Evolutionary conservation across 2,797 vertebrate genomes (phyloP), one percentile per base, ranked within the genome.

Genomic region (Distichodus sexfasciatus): DNA sequence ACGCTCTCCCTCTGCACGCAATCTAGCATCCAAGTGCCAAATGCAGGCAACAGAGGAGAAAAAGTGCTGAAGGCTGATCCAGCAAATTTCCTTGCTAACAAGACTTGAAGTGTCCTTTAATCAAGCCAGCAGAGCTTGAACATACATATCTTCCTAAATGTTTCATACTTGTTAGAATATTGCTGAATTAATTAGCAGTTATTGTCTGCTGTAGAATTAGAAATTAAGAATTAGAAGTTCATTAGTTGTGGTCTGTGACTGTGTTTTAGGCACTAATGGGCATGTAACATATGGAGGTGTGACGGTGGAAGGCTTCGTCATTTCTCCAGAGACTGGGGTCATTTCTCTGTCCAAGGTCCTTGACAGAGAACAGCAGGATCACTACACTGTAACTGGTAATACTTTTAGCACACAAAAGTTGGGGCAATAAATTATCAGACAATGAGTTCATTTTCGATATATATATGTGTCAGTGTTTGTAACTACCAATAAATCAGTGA

Each of bases 281-380:
- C 90, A 92, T 14, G 91, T 99, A 69, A 93, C 85, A 0, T 99
- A 96, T 0, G 96, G 95, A n/a, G 94, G 94, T 2, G 83, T 98
- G 54, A 90, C 91, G 10, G 94, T 94, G 7, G 93, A 94, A 0
- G 93, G 90, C 0, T 99, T 99, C 75, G 84, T 91, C 63, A 91
- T 99, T 71, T 89, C 99, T 79, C 93, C 95, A 0, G 84, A 91
- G 59, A 96, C 94, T 0, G 97, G 97, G 8, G 88, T 94, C 47
- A 93, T 99, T 74, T 94, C 90, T 31, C 95, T 94, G 79, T 95
- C 92, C 0, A 91, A 46, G 43, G 81, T 90, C 3, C 86, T 99
- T 67, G 97, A 99, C 82, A 87, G 93, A 0, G 97, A 99, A 81
- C 76, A 80, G 10, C 91, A 89, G 69, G 88, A 92, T 44, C 92